Evolutionary conservation across 2,113 vertebrate genomes (phyloP), one percentile per base, ranked within the genome.

Genomic region (Chinchilla lanigera): DNA sequence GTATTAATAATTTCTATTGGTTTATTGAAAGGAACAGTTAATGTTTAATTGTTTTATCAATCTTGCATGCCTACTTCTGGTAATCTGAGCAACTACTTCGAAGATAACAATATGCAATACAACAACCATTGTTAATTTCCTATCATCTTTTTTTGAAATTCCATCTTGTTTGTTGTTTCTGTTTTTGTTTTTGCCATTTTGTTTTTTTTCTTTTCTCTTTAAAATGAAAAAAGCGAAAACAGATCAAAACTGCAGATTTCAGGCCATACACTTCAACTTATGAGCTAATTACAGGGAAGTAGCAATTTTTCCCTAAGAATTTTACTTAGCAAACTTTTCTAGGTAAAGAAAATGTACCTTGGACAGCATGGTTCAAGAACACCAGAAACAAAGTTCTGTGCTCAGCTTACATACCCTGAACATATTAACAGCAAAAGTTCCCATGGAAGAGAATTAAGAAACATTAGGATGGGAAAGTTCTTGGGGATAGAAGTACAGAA

Each of bases 181-280:
- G 47, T 50, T 50, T 50, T 50, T 50, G 47, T 50, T 50, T 50
- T 50, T 50, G 47, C 47, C 47, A 50, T 50, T n/a, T n/a, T n/a
- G n/a, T 50, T 50, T 50, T 50, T 50, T 5, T 50, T 50, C 47
- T 50, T 50, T 50, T 50, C 47, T 50, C 47, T 50, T 50, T 50
- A 50, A 50, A 50, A 50, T 50, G 47, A 50, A 50, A 52, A 96
- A 97, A 97, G 67, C 54, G 38, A 61, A 41, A 95, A 30, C 19
- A 94, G 11, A 82, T 95, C 4, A 13, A 89, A 97, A 92, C 13
- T 86, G 20, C 58, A 95, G 13, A 47, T 92, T 97, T 96, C 86
- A 94, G 86, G 30, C 20, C 54, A 96, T 73, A 95, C 85, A 95
- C 58, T 33, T 30, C 44, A 90, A 41, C 75, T 96, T 38, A 91